Percentiles rank a stretch among this genome's conserved stretches.
phyloP scores from a whole-genome alignment of 2,113 vertebrate species.

The Lophura nycthemera region DNA sequence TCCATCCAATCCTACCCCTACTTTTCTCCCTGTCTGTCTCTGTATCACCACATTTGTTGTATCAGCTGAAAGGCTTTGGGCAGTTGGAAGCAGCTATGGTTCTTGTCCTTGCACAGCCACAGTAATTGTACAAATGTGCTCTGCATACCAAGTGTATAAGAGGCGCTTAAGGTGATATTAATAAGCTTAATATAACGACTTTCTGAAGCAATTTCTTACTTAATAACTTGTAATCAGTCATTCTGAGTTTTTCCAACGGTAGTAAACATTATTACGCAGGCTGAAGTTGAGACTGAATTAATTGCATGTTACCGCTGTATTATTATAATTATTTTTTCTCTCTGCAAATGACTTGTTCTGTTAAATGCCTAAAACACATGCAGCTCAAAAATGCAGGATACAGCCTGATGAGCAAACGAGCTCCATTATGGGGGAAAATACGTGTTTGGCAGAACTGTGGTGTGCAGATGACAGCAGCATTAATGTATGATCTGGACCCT shows the following conservation, averaged over 20 bases:
- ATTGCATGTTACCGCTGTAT: neutral
- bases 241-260: neutral
- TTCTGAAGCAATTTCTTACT: neutral
- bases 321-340: slow-evolving; percentile 57
- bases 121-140: neutral
- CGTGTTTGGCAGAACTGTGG: slow-evolving; percentile 52
- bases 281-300: neutral
- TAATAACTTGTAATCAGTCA: neutral
- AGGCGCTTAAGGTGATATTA: neutral
- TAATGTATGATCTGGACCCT: slow-evolving; percentile 30
- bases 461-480: slow-evolving; percentile 22
- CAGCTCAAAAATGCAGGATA: slow-evolving; percentile 34
- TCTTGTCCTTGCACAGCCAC: neutral
- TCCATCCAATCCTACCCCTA: neutral
- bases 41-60: neutral
- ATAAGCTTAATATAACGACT: neutral
- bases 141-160: neutral
- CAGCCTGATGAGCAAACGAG: slow-evolving; percentile 46
- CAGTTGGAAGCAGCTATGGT: neutral
- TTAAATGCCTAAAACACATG: slow-evolving; percentile 35
- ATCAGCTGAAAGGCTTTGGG: neutral
- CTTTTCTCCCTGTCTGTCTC: neutral
- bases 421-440: slow-evolving; percentile 47
- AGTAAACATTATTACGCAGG: neutral
- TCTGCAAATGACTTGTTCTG: slow-evolving; percentile 37